A percentile compares a stretch with the other conserved stretches of the same genome.
These are phyloP conservation scores for Yponomeuta cagnagella DNA, from an alignment of 2,888 invertebrate genomes.

Conservation along the genomic window DNA sequence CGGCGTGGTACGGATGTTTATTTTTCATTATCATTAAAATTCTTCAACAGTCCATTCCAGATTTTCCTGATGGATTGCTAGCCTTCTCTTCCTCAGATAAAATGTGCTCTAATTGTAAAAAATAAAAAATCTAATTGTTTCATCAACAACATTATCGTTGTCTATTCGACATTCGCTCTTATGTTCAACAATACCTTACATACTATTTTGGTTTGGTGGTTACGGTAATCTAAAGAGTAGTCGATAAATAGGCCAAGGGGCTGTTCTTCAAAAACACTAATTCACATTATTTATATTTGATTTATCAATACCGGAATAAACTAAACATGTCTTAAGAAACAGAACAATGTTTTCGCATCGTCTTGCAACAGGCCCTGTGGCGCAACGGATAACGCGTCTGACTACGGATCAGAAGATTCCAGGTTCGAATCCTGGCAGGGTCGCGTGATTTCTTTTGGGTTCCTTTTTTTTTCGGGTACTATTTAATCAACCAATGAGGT, in stretches of 20 bases:
- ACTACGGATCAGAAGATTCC: conserved; percentile 82
- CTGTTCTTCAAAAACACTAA: no score
- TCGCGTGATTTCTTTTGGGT: conserved; percentile 44
- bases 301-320: background rate
- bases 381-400: conserved; percentile 75
- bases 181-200: no score
- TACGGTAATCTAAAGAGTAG: no score
- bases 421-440: conserved; percentile 80
- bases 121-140: background rate
- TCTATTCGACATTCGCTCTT: no score
- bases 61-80: background rate
- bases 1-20: conserved; percentile 19
- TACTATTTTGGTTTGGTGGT: no score
- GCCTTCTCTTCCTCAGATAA: background rate
- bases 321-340: background rate
- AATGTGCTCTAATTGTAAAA: background rate
- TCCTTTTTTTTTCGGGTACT: conserved; percentile 1
- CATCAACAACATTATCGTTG: no score
- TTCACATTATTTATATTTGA: background rate
- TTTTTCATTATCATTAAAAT: conserved; percentile 26
- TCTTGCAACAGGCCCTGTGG: conserved; percentile 41
- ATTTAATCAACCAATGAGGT: no score
- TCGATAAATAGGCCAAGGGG: no score
- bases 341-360: conserved; percentile 16
- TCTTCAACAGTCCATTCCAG: conserved; percentile 6